These are phyloP conservation scores for Menidia beryllina DNA, from an alignment of 2,113 vertebrate genomes.

Conservation along the genomic window DNA sequence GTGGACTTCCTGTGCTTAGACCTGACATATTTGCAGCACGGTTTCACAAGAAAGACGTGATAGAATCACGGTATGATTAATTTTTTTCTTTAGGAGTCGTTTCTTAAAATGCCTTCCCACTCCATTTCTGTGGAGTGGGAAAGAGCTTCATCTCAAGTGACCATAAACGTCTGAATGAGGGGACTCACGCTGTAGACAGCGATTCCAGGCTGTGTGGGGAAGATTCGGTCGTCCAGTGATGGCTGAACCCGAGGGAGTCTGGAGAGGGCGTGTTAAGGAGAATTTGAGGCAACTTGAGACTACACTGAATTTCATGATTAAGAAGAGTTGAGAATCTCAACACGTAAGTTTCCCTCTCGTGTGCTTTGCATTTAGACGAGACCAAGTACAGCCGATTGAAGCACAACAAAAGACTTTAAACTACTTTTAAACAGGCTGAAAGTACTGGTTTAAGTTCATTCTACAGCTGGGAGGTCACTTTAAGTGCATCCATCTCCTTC, in stretches of 20 bases:
- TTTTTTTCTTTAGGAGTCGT: neutral
- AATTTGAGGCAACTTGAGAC: slow-evolving; percentile 51
- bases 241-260: slow-evolving; percentile 81
- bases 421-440: neutral
- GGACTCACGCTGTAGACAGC: slow-evolving; percentile 84
- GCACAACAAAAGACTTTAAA: neutral
- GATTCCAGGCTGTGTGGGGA: slow-evolving; percentile 80
- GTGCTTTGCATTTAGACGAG: neutral
- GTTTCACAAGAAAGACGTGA: neutral
- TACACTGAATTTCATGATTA: neutral
- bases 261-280: slow-evolving; percentile 70
- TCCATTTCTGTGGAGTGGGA: neutral
- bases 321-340: neutral
- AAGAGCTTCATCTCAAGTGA: neutral
- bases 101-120: neutral
- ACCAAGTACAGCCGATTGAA: slow-evolving; percentile 6
- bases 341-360: neutral
- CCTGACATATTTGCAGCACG: neutral
- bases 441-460: neutral
- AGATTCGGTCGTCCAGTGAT: slow-evolving; percentile 83
- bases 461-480: slow-evolving; percentile 5
- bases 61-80: neutral
- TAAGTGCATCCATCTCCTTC: slow-evolving; percentile 13
- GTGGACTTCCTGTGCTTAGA: neutral
- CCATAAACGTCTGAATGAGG: slow-evolving; percentile 4